Evolutionary conservation across 2,888 invertebrate species (phyloP).

Genomic region (Sipha maydis): DNA sequence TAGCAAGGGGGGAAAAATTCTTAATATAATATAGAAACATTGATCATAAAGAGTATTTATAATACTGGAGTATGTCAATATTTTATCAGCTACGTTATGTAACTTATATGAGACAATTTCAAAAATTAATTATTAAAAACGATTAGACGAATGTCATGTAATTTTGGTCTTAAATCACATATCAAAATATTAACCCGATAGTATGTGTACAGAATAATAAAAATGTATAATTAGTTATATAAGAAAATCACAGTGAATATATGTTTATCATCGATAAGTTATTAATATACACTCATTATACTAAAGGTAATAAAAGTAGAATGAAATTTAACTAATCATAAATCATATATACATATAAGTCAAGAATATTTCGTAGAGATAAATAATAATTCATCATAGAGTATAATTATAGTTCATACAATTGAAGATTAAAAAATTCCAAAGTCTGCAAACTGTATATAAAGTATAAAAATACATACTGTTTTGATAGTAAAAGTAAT

Average conservation of each 20-base stretch:
- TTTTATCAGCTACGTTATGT: no score
- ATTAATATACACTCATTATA: background rate
- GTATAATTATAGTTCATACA: background rate
- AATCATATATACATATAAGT: background rate
- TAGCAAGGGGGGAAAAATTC: background rate
- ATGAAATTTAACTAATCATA: background rate
- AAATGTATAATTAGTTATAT: no score
- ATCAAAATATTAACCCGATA: no score
- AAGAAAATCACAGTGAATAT: background rate
- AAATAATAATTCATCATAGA: background rate
- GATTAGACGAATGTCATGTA: no score
- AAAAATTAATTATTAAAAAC: no score
- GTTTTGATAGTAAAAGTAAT: background rate
- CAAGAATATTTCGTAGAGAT: background rate
- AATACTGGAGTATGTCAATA: no score
- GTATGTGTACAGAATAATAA: no score
- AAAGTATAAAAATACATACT: no score
- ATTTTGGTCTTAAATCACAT: no score
- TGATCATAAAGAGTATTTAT: background rate
- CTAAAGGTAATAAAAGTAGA: background rate
- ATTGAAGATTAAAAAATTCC: no score
- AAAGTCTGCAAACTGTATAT: no score
- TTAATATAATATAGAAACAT: background rate
- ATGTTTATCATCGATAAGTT: background rate
- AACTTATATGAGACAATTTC: no score